A percentile compares a stretch with the other conserved stretches of the same genome.
These are phyloP conservation scores for Diadumene lineata DNA, from an alignment of 92 coral and sea anemone species.

Conservation along the genomic window DNA sequence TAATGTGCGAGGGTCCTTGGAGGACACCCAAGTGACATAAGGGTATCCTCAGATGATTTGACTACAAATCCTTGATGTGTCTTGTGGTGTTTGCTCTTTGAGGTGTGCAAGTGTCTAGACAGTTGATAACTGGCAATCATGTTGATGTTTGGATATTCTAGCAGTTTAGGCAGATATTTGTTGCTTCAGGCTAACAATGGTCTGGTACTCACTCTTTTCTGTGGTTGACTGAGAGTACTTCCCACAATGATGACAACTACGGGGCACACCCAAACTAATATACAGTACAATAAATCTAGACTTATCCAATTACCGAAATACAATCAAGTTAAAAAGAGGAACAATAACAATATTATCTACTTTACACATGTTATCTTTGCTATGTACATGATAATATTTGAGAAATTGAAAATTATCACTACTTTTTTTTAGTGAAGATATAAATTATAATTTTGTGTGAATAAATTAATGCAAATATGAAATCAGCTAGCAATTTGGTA, in stretches of 20 bases:
- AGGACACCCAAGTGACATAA: neutral
- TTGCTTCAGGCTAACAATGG: neutral
- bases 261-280: neutral
- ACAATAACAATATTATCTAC: neutral
- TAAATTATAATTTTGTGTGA: neutral
- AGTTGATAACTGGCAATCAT: neutral
- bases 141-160: conserved; percentile 3
- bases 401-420: too few relatives aligned
- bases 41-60: conserved; percentile 1
- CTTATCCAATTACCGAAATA: conserved; percentile 18
- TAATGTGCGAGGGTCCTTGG: too few relatives aligned
- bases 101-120: conserved; percentile 3
- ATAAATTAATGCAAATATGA: conserved; percentile 27
- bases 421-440: neutral
- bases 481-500: conserved; percentile 9
- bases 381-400: conserved; percentile 7
- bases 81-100: neutral
- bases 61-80: neutral
- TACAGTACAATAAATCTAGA: neutral
- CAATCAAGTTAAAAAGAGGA: conserved; percentile 5
- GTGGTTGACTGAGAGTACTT: neutral
- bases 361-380: neutral
- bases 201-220: neutral
- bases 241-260: neutral
- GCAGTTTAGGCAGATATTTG: conserved; percentile 5